A percentile compares a stretch with the other conserved stretches of the same genome.
Conservation (phyloP, 2,113 vertebrate species). For the Malurus cyaneus region DNA sequence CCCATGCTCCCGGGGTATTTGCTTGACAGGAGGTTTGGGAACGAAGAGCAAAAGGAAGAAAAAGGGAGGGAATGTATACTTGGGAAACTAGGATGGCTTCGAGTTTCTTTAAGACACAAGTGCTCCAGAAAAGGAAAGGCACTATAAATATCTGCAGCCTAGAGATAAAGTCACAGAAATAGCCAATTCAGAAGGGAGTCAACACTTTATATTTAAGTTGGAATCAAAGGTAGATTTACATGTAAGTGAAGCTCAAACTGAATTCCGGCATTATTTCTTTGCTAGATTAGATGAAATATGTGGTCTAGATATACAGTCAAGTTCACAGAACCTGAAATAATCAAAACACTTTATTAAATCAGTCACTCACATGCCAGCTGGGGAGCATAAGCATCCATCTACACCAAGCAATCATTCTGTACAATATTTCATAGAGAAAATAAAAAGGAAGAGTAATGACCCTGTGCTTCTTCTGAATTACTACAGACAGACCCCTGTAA, state of each 20-base stretch:
- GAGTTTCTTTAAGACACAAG: not conserved
- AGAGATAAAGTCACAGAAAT: not conserved
- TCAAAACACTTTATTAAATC: not conserved
- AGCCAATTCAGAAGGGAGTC: not conserved
- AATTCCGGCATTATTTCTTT: not conserved
- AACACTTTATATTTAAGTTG: not conserved
- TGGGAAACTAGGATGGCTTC: not conserved
- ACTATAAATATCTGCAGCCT: not conserved
- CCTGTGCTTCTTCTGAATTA: not conserved
- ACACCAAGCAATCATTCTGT: not conserved
- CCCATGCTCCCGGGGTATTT: fast-evolving
- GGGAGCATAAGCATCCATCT: not conserved
- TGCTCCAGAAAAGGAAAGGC: not conserved
- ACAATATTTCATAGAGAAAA: not conserved
- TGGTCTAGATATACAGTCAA: not conserved
- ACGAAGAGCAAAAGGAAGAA: not conserved
- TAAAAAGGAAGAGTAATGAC: not conserved
- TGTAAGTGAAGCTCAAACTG: not conserved
- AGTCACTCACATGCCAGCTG: not conserved
- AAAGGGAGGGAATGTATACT: not conserved
- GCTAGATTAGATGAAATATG: not conserved
- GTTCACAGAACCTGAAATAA: not conserved
- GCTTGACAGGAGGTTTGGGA: not conserved
- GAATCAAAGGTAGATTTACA: not conserved
- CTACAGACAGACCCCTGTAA: not conserved